Evolutionary conservation across 2,797 vertebrate species (phyloP), one percentile per base, ranked within the genome.

Genomic region (Sebastes dallii): DNA sequence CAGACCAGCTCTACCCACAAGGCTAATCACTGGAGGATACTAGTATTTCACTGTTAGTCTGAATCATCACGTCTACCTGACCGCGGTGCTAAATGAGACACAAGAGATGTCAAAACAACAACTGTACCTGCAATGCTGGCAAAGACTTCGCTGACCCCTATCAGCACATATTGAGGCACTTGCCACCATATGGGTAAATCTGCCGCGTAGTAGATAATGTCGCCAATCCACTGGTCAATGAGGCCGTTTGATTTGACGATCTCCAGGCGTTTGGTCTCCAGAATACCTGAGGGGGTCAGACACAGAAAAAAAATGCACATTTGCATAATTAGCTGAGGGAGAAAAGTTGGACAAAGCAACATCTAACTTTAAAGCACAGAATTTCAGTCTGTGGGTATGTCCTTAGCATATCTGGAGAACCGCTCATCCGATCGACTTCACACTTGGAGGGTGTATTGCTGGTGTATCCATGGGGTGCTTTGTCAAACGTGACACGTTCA

Each of bases 101-200:
- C 66, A 61, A 9, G 69, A 83, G 58, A 80, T 32, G n/a, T 87
- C 16, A 69, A 88, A 50, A 20, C 46, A 50, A 75, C 78, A 62
- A 65, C 86, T 95, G 84, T 93, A 99, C 99, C 98, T 93, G 98
- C 97, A 85, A 99, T 99, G 91, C 99, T 99, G 80, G 99, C 98
- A 83, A 99, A 99, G 91, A 99, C 96, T 92, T 99, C 99, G 34
- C 99, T 99, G 95, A 99, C 93, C 77, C 98, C 99, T 36, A 99
- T 99, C 67, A 99, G 96, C 89, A 99, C 94, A 3, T 99, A 99
- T 3, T 99, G 99, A 30, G 99, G 99, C n/a, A 99, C 86, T 92
- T 99, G 99, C 98, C 98, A 99, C 98, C 98, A 99, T 84, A 99
- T 96, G 11, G 97, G 93, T 88, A 99, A 72, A 91, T 99, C 96